Evolutionary conservation across 2,797 vertebrate species (phyloP), one percentile per base, ranked within the genome.

Genomic region (Steatocranus sp.): DNA sequence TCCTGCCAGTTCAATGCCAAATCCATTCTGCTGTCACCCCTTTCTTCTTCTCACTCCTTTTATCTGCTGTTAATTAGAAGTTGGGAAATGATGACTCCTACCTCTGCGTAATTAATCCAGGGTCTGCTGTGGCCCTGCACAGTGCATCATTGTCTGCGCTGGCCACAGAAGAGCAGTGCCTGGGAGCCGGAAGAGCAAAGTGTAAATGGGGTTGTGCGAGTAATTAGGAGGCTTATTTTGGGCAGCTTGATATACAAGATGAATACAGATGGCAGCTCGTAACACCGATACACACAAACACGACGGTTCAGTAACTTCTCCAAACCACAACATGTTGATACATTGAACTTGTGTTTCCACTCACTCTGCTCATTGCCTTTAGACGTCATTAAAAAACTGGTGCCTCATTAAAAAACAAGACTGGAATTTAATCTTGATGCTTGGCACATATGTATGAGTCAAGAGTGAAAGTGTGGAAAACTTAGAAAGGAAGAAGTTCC

Each of bases 61-160:
- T 81, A 88, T 91, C 87, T 88, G 73, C 73, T 15, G 80, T 91
- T 95, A 94, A 94, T 94, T 94, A 88, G 85, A 92, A 88, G 70
- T 84, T 85, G 88, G 87, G 92, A 91, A 91, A 84, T 82, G 89
- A 92, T 89, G 89, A 90, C 87, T 87, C 91, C 87, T 80, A 73
- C 85, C 79, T 87, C 84, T 53, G 75, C n/a, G 79, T 94, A 92
- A 95, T 94, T 93, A 93, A 92, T 91, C 83, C 53, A 63, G 27
- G 83, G 73, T 87, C 84, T 82, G 70, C 76, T 83, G 83, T 87
- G 85, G 76, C 84, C 78, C 12, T 17, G 70, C 73, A 56, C 61
- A 46, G 77, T 84, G 78, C 83, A 75, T 84, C 79, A 75, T 74
- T 87, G 87, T 89, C 84, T 63, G 36, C 15, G 34, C 23, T 61